Evolutionary conservation across 2,797 vertebrate species (phyloP), one percentile per base, ranked within the genome.

Genomic region (Tokudaia muenninki): DNA sequence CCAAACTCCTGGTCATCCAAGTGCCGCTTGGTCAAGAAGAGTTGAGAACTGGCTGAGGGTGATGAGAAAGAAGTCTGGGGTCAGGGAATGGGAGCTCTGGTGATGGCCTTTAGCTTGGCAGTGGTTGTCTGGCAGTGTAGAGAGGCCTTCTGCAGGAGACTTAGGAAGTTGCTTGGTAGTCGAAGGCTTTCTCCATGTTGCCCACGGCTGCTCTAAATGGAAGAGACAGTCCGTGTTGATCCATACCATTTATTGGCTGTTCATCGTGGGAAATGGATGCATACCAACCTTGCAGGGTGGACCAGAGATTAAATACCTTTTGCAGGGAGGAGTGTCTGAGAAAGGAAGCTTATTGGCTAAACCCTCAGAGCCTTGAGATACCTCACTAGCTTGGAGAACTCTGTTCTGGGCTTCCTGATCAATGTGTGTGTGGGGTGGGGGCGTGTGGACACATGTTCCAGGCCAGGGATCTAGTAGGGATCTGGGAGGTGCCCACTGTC

Each of bases 41-140:
- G 34, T 34, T 70, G 34, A 17, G 29, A 65, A 65, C 12, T 65
- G 67, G 16, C 34, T 34, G 31, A 70, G 16, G 16, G 13, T 0
- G 17, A 3, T n/a, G 34, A n/a, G 17, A 7, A 70, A n/a, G 17
- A 7, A 70, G 7, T 1, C 34, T 17, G 3, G 6, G 2, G n/a
- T 8, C 70, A 37, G 17, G n/a, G n/a, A 21, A 22, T 72, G n/a
- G n/a, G n/a, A 37, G n/a, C 70, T 37, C n/a, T 21, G 70, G n/a
- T 8, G 3, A 72, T 72, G 37, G 70, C 21, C 19, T 34, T 72
- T 37, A 72, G 70, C 67, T 72, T 72, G 70, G n/a, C 70, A 72
- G 70, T n/a, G 34, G 3, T 21, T 72, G n/a, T 37, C 70, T 72
- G 70, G 70, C 17, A 37, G n/a, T 8, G 19, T 7, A 22, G 70